These are phyloP conservation scores for Fulmarus glacialis DNA, from an alignment of 2,113 vertebrate genomes.

Conservation along the genomic window DNA sequence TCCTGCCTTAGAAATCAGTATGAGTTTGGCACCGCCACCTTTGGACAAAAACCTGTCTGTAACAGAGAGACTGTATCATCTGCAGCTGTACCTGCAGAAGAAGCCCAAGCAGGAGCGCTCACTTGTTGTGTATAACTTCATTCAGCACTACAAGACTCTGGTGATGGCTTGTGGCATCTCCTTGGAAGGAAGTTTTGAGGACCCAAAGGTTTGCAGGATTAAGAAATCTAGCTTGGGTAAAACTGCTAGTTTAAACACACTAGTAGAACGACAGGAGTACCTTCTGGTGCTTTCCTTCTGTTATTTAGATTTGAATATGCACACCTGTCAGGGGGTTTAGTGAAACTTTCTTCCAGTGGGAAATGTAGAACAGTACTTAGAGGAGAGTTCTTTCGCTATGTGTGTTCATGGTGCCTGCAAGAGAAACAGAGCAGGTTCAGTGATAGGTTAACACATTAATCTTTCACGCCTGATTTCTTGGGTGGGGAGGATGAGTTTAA, in stretches of 20 bases:
- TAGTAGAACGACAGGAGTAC: background rate
- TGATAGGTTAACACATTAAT: background rate
- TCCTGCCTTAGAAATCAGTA: conserved; percentile 80
- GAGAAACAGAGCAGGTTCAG: background rate
- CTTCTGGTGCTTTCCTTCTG: background rate
- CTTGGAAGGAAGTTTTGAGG: conserved; percentile 87
- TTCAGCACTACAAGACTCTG: conserved; percentile 89
- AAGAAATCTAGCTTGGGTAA: background rate
- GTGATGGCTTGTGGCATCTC: conserved; percentile 87
- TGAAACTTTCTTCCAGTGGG: background rate
- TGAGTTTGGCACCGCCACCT: conserved; percentile 89
- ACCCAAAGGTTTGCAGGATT: conserved; percentile 86
- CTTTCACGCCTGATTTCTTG: background rate
- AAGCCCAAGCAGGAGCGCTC: conserved; percentile 37
- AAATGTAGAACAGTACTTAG: background rate
- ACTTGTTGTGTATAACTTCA: conserved; percentile 84
- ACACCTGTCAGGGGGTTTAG: background rate
- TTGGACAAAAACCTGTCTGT: conserved; percentile 85
- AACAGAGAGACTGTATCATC: conserved; percentile 79
- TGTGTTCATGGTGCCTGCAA: background rate
- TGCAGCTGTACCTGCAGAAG: conserved; percentile 79
- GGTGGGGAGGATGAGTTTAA: background rate
- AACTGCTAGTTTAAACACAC: background rate
- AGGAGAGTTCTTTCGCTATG: background rate
- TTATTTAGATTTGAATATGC: background rate